Conservation (phyloP, 2,113 vertebrate species). For the Cyphomyrus plagiostoma region DNA sequence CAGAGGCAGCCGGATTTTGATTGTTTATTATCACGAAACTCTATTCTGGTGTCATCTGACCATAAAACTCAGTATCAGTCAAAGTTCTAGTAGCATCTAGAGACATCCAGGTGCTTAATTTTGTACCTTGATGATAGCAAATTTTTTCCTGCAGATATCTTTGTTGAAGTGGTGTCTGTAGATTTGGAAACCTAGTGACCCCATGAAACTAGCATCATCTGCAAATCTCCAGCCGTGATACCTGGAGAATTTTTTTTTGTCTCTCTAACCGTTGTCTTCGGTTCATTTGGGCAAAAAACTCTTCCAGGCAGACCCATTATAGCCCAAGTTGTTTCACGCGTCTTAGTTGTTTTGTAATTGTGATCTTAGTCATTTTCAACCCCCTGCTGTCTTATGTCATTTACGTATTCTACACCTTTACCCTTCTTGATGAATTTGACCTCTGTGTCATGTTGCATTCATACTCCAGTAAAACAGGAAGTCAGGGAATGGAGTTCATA, state of each 20-base stretch:
- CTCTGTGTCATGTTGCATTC: too few relatives aligned
- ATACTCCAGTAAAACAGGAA: too few relatives aligned
- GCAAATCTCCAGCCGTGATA: not conserved
- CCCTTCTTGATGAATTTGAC: not conserved
- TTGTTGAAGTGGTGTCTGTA: not conserved
- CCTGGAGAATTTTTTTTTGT: not conserved
- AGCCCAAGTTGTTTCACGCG: not conserved
- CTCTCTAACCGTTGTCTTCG: not conserved
- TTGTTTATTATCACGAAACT: not conserved
- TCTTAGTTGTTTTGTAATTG: not conserved
- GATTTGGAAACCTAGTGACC: not conserved
- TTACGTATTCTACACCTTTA: not conserved
- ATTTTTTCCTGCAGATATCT: not conserved
- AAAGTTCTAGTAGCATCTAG: not conserved
- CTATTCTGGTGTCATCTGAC: not conserved
- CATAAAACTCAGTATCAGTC: not conserved
- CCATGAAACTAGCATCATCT: not conserved
- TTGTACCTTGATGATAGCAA: not conserved
- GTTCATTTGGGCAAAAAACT: not conserved
- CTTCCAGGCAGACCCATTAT: not conserved
- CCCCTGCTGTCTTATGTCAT: not conserved
- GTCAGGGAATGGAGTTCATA: too few relatives aligned
- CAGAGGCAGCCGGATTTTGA: not conserved
- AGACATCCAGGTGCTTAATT: not conserved
- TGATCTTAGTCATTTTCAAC: not conserved